Evolutionary conservation across 2,888 invertebrate species (phyloP), one percentile per base, ranked within the genome.

Genomic region (Erannis defoliaria): DNA sequence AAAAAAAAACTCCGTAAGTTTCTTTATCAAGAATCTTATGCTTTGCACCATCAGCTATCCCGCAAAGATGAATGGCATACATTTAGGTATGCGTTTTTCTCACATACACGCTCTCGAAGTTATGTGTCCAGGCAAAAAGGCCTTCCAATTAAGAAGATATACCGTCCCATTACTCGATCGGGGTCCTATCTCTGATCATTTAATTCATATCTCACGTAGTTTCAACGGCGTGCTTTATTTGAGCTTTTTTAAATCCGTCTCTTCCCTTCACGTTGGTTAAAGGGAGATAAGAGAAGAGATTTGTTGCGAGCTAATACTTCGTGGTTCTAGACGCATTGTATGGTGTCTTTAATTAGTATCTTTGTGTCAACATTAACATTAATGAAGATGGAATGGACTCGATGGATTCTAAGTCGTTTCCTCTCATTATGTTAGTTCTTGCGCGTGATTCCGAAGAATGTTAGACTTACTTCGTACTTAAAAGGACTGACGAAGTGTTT

Each of bases 141-240:
- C 57, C 71, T 78, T 81, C 87, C 89, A 91, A 91, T 92, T 91
- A 90, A 89, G 83, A 82, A 86, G 88, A 90, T 88, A 84, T 86
- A 89, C 70, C 74, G 80, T 76, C 75, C 84, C 82, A 87, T 89
- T 89, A 85, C 76, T 73, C 74, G 80, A 82, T 77, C 80, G 73
- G 74, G 75, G 75, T 75, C 66, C 78, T 81, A 85, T 85, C 79
- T 73, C 55, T 62, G 81, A 80, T 81, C 88, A 78, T 90, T 91
- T 85, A 86, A 85, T 86, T 87, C 89, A 88, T 89, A 88, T 84
- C 85, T 86, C 89, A 90, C 90, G 90, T 89, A 83, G 76, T 58
- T 67, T 68, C 72, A 75, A 73, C 69, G 71, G 74, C 67, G 23
- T 37, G 29, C 23, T 55, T 55, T 51, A 55, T 57, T 62, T 35